Base-by-base conservation (phyloP, 2,797 vertebrate species). In the Falco berigora region DNA sequence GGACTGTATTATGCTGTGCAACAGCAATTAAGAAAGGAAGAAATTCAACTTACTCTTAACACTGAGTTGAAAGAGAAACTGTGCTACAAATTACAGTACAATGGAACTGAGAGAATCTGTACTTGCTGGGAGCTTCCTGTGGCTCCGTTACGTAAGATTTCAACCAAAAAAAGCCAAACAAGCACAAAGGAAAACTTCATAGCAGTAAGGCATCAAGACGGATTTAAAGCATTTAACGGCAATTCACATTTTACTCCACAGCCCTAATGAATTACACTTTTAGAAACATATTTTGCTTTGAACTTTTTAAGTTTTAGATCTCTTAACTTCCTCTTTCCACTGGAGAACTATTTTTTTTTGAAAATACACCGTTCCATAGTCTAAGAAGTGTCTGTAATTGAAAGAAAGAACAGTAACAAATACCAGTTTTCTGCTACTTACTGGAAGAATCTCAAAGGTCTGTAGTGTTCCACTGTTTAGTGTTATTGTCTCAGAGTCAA, bases 361-460 rank as follows among this genome's bases (percentile, higher is more conserved):
- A 5, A 82, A 85, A 82, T n/a, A 15, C 67, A 62, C 10, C 59
- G 8, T 40, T 88, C 30, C 46, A 18, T 8, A 49, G 20, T 22
- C 10, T 24, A 82, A 73, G 30, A 71, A 69, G 50, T 19, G 92
- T 46, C 10, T 42, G 36, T 34, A 24, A 17, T 80, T 78, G 56
- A 73, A 71, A 80, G 7, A 32, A 58, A 73, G 85, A 49, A 2
- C 12, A 55, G 30, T 62, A 56, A 52, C 50, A 81, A 81, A 47
- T n/a, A 63, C 5, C 71, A 75, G 72, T 61, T 94, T 50, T 86
- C 52, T 66, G 24, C 88, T 94, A 98, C 98, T 99, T 97, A 99
- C 99, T 61, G 99, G 99, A 88, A 99, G 98, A 96, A 99, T 99
- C 97, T 99, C 99, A 95, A 99, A 99, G n/a, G 99, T 98, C 97